Base-by-base conservation (phyloP, 1,140 invertebrate genomes). In the Zaprionus inermis region DNA sequence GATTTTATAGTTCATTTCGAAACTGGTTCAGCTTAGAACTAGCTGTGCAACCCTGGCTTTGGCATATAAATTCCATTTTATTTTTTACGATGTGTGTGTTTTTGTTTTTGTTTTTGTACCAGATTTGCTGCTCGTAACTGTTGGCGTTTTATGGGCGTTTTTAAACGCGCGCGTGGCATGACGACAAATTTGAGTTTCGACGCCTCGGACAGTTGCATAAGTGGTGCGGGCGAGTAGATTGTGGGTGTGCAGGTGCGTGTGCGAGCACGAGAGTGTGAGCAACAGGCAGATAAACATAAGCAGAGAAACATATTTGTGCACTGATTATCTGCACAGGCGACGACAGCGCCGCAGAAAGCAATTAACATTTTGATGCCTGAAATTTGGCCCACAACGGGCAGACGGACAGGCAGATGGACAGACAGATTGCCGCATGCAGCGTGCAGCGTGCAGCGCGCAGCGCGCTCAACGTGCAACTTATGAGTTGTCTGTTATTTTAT, bases 331-430 rank as follows among this genome's bases (percentile, higher is more conserved):
- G 71, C 49, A 68, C 55, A 32, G 56, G 49, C 38, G 34, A 52
- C 56, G 64, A 55, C 30, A 52, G n/a, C 66, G 63, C 52, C 70
- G 67, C 78, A 77, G 73, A 76, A 89, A 88, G 83, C 83, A 88
- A 88, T 88, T 88, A 89, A 88, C 84, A 89, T 80, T 77, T 82
- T 83, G 82, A 73, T 86, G 82, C 52, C 54, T 65, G 59, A 79
- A 73, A 79, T 77, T 76, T 77, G 69, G 64, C 63, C 52, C 60
- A 78, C 55, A 74, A 46, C 44, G 38, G 20, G 59, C 44, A 22
- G 34, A 56, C 22, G 38, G 52, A n/a, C 18, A 44, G 54, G 18
- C 18, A 34, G 41, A 32, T 41, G 34, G 20, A 52, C 11, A 41
- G 22, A 20, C 51, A 30, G 16, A 34, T 34, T 64, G 61, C 34